A percentile compares a stretch with the other conserved stretches of the same genome.
These are phyloP conservation scores for Leguminivora glycinivorella DNA, from an alignment of 1,140 invertebrate genomes.

Conservation along the genomic window DNA sequence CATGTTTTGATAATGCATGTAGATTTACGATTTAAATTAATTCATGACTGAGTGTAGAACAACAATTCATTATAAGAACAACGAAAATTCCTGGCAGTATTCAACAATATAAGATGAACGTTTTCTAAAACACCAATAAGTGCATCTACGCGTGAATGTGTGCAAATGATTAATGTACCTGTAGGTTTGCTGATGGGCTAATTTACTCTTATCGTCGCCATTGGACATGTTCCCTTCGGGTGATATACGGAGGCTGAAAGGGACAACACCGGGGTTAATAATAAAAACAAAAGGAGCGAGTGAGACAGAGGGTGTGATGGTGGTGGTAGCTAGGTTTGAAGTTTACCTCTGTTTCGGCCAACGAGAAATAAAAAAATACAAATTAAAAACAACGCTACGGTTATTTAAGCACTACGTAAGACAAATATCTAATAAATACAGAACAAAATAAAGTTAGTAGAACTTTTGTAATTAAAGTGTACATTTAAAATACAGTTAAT, in stretches of 20 bases:
- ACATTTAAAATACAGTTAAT: neutral
- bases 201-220: conserved; percentile 84
- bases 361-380: conserved; percentile 60
- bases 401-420: conserved; percentile 25
- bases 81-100: no score
- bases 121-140: conserved; percentile 32
- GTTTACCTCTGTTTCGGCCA: conserved; percentile 74
- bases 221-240: conserved; percentile 75
- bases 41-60: no score
- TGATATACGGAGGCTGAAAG: conserved; percentile 77
- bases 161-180: conserved; percentile 81
- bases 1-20: no score
- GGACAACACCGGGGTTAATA: conserved; percentile 73
- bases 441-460: neutral
- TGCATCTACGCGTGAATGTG: conserved; percentile 53
- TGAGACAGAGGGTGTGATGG: conserved; percentile 46
- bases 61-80: no score
- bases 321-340: conserved; percentile 49
- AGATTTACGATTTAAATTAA: no score
- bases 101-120: conserved; percentile 12
- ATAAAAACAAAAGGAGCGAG: conserved; percentile 54
- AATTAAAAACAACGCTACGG: conserved; percentile 43
- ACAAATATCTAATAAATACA: conserved; percentile 11
- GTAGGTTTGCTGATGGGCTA: conserved; percentile 90
- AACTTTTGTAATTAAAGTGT: neutral